phyloP scores from a whole-genome alignment of 2,797 vertebrate genomes.

The Balearica regulorum region DNA sequence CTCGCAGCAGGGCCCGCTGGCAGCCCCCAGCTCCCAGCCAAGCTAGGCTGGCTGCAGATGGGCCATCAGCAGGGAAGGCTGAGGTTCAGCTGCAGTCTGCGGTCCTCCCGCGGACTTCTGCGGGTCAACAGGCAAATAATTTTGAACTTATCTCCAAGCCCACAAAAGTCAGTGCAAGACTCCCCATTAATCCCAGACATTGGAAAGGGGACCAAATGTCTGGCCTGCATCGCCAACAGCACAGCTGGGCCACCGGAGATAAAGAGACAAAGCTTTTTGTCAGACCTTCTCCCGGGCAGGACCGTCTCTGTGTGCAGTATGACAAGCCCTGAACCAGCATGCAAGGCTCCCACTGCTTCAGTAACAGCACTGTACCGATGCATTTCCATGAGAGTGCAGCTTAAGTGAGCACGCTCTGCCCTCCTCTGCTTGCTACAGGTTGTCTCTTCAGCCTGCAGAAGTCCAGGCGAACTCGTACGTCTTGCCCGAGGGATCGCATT shows the following conservation, averaged over 20 bases:
- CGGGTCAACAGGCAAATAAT: neutral
- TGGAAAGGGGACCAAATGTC: neutral
- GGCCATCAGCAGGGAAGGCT: neutral
- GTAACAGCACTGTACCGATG: neutral
- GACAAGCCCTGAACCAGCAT: neutral
- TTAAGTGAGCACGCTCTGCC: neutral
- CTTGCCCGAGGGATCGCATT: neutral
- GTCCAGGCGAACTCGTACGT: neutral
- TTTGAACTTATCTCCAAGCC: neutral
- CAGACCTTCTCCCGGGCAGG: neutral
- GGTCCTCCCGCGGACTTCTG: neutral
- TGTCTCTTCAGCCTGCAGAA: neutral
- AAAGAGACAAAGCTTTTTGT: neutral
- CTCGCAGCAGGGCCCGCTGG: neutral
- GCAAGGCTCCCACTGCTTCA: neutral
- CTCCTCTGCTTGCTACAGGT: neutral
- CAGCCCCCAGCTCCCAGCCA: neutral
- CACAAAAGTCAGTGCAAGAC: neutral
- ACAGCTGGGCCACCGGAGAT: neutral
- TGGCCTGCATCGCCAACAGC: neutral
- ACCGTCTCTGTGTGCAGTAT: accelerated
- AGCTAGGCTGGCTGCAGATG: neutral
- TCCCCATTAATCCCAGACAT: neutral
- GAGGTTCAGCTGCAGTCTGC: neutral
- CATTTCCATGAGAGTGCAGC: neutral